phyloP scores from a whole-genome alignment of 2,113 vertebrate genomes.

The Rhabdornis inornatus region DNA sequence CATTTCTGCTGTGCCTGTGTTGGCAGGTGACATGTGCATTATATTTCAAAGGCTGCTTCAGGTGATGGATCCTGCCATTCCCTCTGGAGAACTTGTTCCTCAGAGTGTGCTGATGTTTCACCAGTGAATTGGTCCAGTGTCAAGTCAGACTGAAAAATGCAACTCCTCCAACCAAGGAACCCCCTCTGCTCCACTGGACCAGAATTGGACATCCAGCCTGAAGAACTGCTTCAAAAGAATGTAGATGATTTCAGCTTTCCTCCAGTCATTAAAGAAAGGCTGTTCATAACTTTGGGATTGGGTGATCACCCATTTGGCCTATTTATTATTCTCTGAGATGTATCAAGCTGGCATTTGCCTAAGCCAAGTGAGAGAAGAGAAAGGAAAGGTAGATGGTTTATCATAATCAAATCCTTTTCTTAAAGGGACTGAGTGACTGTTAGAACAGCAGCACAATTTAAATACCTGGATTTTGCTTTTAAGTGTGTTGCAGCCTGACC shows the following conservation, averaged over 20 bases:
- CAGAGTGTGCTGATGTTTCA: neutral
- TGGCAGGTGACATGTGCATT: neutral
- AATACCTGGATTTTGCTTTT: neutral
- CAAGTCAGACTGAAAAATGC: neutral
- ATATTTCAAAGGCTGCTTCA: neutral
- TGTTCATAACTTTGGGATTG: neutral
- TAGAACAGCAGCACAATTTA: neutral
- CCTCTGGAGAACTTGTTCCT: neutral
- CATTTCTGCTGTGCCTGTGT: neutral
- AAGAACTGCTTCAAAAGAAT: constrained; percentile 10
- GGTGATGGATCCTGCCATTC: neutral
- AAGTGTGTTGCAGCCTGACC: neutral
- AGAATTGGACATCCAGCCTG: neutral
- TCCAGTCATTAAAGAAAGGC: neutral
- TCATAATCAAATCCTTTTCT: neutral
- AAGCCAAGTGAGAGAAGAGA: neutral
- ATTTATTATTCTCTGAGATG: neutral
- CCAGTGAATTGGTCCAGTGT: neutral
- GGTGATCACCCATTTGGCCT: neutral
- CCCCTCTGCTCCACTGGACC: neutral
- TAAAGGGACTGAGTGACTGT: neutral
- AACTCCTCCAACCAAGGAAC: neutral
- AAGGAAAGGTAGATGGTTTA: neutral
- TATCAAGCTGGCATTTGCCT: neutral
- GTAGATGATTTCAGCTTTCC: neutral